Evolutionary conservation across 2,797 vertebrate genomes (phyloP).

Genomic region (Chloroceryle amazona): DNA sequence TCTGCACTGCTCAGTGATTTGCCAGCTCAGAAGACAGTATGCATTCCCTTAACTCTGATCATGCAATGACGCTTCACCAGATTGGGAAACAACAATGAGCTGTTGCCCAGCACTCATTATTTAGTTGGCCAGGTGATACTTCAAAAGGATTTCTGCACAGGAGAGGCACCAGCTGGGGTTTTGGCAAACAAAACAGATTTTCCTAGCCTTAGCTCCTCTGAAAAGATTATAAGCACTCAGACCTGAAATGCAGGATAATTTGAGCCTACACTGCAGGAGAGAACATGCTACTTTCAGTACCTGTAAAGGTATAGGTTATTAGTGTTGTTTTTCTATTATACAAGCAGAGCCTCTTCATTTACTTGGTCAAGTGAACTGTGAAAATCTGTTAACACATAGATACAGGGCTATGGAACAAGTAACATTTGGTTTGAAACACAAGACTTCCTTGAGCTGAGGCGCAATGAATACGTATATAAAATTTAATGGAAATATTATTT

Average conservation of each 20-base stretch:
- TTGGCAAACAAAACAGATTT: constrained; percentile 9
- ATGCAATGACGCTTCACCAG: not conserved
- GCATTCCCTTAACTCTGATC: not conserved
- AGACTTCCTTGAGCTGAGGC: not conserved
- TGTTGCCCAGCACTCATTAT: not conserved
- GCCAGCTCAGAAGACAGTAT: not conserved
- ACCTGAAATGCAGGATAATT: not conserved
- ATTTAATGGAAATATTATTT: not conserved
- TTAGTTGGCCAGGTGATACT: constrained; percentile 12
- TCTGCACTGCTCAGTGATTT: not conserved
- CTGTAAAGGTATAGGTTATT: not conserved
- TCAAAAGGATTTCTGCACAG: constrained; percentile 11
- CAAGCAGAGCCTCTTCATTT: not conserved
- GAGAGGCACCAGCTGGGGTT: not conserved
- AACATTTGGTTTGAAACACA: not conserved
- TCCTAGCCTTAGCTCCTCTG: not conserved
- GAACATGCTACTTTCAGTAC: not conserved
- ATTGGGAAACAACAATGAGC: not conserved
- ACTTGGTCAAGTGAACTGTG: not conserved
- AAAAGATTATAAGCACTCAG: constrained; percentile 5
- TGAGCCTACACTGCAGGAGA: not conserved
- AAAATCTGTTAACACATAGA: not conserved
- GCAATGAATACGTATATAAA: not conserved
- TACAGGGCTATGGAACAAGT: not conserved
- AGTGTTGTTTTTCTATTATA: not conserved